Evolutionary conservation across 2,113 vertebrate species (phyloP).

Genomic region (Illadopsis cleaveri): DNA sequence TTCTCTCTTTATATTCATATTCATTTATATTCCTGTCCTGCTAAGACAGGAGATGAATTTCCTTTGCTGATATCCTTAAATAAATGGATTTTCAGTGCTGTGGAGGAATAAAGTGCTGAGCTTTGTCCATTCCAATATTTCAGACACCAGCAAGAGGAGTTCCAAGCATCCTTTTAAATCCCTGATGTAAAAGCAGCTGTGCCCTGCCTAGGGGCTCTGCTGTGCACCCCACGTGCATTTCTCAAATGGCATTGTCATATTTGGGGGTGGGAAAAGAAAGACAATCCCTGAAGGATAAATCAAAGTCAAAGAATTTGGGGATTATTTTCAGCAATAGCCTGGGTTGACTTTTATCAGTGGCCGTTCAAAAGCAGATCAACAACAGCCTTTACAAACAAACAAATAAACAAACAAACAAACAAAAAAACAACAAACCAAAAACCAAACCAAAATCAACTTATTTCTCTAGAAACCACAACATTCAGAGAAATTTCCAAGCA

Average conservation of each 20-base stretch:
- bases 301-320: background rate
- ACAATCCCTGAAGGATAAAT: background rate
- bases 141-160: background rate
- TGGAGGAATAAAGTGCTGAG: background rate
- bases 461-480: background rate
- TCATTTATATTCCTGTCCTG: background rate
- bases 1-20: background rate
- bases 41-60: background rate
- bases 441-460: background rate
- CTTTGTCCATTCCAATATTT: background rate
- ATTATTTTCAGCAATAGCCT: background rate
- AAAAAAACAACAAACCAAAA: no score
- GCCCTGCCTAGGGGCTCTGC: background rate
- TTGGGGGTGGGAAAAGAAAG: background rate
- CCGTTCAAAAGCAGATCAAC: no score
- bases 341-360: background rate
- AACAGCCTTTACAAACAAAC: no score
- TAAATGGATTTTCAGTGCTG: background rate
- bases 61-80: background rate
- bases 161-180: background rate
- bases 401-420: no score
- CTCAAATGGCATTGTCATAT: background rate
- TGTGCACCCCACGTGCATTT: background rate
- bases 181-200: accelerated
- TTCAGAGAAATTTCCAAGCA: background rate